Percentiles rank a stretch among this genome's conserved stretches.
Evolutionary conservation across 2,113 vertebrate species (phyloP).

Genomic region (Antechinus stuartii): DNA sequence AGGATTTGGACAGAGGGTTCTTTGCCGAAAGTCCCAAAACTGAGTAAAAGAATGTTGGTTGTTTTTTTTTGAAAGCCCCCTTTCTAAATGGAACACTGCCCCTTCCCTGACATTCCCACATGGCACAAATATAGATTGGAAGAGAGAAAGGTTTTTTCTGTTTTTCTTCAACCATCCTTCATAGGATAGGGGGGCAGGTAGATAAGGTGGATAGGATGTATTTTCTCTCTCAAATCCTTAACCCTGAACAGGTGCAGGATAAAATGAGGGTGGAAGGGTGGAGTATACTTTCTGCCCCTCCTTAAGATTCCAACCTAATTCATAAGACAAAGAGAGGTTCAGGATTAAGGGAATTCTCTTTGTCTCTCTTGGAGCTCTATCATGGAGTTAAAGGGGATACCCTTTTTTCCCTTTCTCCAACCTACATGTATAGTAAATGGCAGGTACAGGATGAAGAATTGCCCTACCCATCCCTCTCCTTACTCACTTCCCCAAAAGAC

Average conservation of each 20-base stretch:
- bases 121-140: not conserved
- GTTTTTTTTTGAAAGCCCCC: not conserved
- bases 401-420: not conserved
- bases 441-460: too few relatives aligned
- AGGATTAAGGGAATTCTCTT: not conserved
- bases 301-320: not conserved
- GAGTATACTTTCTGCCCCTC: not conserved
- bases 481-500: not conserved
- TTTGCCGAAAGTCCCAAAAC: not conserved
- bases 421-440: not conserved
- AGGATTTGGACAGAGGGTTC: constrained; percentile 2
- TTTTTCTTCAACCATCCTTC: not conserved
- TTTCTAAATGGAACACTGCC: not conserved
- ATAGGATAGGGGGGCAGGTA: not conserved
- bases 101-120: not conserved
- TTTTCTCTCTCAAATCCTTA: not conserved
- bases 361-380: not conserved
- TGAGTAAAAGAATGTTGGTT: not conserved
- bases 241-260: not conserved
- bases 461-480: not conserved
- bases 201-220: not conserved
- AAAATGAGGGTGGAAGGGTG: not conserved
- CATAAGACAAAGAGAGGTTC: not conserved
- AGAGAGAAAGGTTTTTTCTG: not conserved
- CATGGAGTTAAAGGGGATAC: not conserved